phyloP scores from a whole-genome alignment of 2,888 invertebrate species.

The Habroteleia sp. region DNA sequence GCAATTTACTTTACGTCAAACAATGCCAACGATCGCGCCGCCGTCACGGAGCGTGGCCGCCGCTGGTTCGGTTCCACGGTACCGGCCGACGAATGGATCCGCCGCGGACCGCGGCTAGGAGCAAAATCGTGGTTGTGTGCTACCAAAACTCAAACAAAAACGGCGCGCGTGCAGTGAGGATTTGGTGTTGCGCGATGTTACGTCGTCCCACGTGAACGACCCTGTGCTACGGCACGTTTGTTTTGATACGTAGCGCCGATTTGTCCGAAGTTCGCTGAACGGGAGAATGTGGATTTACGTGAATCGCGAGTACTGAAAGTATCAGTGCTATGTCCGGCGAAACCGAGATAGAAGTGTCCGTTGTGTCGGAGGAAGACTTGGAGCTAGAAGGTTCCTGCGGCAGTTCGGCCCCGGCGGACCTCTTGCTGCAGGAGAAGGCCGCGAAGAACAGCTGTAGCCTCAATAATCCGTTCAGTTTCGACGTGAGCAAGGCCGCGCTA shows the following conservation, averaged over 20 bases:
- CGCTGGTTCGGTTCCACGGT: slow-evolving; percentile 21
- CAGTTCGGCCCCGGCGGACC: slow-evolving; percentile 77
- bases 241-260: not conserved
- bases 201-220: slow-evolving; percentile 23
- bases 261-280: not conserved
- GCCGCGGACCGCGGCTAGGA: slow-evolving; percentile 27
- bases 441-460: slow-evolving; percentile 70
- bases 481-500: slow-evolving; percentile 76
- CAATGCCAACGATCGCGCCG: no score
- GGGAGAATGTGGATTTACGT: not conserved
- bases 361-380: slow-evolving; percentile 79
- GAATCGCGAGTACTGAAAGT: not conserved
- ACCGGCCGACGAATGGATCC: slow-evolving; percentile 39
- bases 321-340: slow-evolving; percentile 76
- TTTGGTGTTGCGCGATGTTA: slow-evolving; percentile 28
- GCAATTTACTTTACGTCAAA: no score
- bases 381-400: slow-evolving; percentile 77
- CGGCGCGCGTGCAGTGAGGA: slow-evolving; percentile 30
- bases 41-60: no score
- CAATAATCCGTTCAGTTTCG: slow-evolving; percentile 74
- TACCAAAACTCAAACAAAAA: slow-evolving; percentile 51
- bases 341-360: slow-evolving; percentile 80
- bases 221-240: not conserved
- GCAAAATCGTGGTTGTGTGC: slow-evolving; percentile 21
- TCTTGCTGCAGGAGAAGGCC: slow-evolving; percentile 76